These are phyloP conservation scores for Acropora tenuis DNA, from an alignment of 64 coral and sea anemone genomes.

Conservation along the genomic window DNA sequence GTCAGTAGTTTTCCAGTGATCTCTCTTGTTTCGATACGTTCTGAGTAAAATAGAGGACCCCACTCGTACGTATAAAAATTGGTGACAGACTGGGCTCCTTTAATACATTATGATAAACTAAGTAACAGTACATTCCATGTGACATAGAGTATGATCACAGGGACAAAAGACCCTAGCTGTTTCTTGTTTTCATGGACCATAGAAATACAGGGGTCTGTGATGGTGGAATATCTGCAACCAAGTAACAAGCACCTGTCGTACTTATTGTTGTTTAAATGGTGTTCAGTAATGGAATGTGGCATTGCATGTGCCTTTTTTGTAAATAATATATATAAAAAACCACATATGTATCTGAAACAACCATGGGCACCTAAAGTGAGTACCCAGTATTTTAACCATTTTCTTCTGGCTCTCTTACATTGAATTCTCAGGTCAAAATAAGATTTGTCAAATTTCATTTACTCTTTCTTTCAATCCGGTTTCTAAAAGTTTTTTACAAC, in stretches of 20 bases:
- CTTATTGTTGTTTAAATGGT: neutral
- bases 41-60: neutral
- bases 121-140: neutral
- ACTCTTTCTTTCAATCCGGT: no score
- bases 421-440: no score
- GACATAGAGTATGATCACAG: neutral
- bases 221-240: neutral
- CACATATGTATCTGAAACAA: constrained; percentile 9
- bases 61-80: neutral
- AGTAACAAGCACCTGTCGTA: neutral
- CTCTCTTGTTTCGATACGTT: neutral
- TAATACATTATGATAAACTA: neutral
- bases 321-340: neutral
- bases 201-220: neutral
- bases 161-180: neutral
- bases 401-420: no score
- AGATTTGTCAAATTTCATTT: no score
- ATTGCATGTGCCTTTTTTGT: no score
- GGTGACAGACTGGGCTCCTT: neutral
- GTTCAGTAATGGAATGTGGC: no score
- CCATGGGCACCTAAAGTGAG: neutral
- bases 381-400: neutral
- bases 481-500: no score
- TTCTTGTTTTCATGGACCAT: neutral
- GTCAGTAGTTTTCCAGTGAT: neutral